Conservation (phyloP, 2,113 vertebrate genomes). For the Chlorodrepanis virens region DNA sequence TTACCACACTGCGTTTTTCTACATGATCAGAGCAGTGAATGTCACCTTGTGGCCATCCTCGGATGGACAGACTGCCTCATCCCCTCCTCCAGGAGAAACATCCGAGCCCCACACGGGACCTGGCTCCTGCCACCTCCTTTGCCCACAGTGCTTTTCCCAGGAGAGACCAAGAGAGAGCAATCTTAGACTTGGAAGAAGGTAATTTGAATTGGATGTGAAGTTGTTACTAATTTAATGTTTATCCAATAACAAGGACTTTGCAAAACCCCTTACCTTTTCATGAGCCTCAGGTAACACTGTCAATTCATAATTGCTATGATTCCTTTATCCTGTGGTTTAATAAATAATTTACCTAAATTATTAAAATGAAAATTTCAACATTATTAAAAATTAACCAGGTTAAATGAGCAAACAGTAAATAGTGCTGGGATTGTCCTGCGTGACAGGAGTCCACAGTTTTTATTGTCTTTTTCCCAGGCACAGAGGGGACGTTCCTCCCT, state of each 20-base stretch:
- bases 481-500: background rate
- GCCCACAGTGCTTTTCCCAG: background rate
- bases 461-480: conserved; percentile 54
- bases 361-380: conserved; percentile 83
- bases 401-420: conserved; percentile 79
- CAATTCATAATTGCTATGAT: conserved; percentile 74
- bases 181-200: background rate
- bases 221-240: conserved; percentile 72
- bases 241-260: conserved; percentile 70
- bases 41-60: background rate
- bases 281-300: conserved; percentile 73
- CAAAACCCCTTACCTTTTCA: conserved; percentile 68
- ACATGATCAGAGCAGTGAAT: background rate
- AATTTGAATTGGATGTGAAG: conserved; percentile 65
- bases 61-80: background rate
- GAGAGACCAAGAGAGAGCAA: background rate
- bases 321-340: conserved; percentile 74
- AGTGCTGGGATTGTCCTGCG: conserved; percentile 63
- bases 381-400: conserved; percentile 83
- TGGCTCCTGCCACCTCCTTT: background rate
- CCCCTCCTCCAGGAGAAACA: background rate
- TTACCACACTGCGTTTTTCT: background rate
- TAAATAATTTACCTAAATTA: conserved; percentile 83
- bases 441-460: conserved; percentile 57
- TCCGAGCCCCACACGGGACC: background rate